Base-by-base conservation (phyloP, 2,888 invertebrate species). In the Cabera pusaria region DNA sequence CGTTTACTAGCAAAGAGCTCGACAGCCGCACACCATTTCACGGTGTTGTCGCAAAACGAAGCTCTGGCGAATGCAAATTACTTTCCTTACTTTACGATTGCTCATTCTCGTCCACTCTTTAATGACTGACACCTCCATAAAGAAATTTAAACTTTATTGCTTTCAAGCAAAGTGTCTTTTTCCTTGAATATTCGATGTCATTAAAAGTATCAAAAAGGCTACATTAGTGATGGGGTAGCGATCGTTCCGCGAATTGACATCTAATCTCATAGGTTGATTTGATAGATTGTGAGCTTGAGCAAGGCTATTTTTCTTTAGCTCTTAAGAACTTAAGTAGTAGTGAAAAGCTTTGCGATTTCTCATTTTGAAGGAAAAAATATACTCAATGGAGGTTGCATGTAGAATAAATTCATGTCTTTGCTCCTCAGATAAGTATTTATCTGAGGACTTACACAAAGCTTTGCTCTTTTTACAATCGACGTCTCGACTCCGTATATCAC, bases 81-180 rank as follows among this genome's bases (percentile, higher is more conserved):
- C 82, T 74, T 77, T 69, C 65, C 66, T 68, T 65, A 60, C 69
- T 84, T 86, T 83, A 85, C 80, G 81, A 81, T 70, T 64, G 61
- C 59, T 70, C 69, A 66, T 61, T 61, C 61, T 40, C 63, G 56
- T 56, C 59, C 51, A 58, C 45, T 47, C 45, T 47, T 52, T 68
- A 70, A 68, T 64, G 62, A 67, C 56, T 45, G 37, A 26, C 42
- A 20, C n/a, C n/a, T n/a, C n/a, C n/a, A 26, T 22, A 3, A 37
- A 33, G 48, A 58, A 23, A 45, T 42, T 24, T 60, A 63, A 58
- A 44, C 59, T 52, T 71, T 55, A 17, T 23, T 27, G 10, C 5
- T 5, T 1, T 1, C 8, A 3, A 3, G 20, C 32, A 38, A 24
- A 17, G 32, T 6, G 3, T 19, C 7, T 18, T 6, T 32, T 3